Evolutionary conservation across 2,888 invertebrate genomes (phyloP).

Genomic region (Pocota personata): DNA sequence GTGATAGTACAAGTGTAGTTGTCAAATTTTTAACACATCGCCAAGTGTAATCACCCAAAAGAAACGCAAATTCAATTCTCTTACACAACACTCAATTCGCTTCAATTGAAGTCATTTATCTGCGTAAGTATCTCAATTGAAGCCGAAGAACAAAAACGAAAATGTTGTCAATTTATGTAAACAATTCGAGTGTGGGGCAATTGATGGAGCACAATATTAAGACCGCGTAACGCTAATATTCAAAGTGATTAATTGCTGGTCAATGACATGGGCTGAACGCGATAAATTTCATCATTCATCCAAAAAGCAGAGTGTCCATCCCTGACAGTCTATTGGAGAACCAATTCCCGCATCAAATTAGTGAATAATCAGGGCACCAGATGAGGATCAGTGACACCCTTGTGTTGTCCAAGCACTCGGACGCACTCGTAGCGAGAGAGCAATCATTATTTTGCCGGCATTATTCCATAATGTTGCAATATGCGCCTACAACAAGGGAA

Average conservation of each 20-base stretch:
- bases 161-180: slow-evolving; percentile 15
- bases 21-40: too few species aligned
- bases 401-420: background rate
- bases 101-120: slow-evolving; percentile 60
- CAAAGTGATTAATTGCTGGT: slow-evolving; percentile 55
- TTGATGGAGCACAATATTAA: background rate
- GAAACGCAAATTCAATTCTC: background rate
- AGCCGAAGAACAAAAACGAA: slow-evolving; percentile 23
- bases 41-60: background rate
- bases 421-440: background rate
- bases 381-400: slow-evolving; percentile 29
- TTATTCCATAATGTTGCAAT: background rate
- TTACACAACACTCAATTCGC: slow-evolving; percentile 51
- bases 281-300: slow-evolving; percentile 9
- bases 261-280: slow-evolving; percentile 37
- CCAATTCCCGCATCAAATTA: slow-evolving; percentile 32
- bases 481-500: background rate
- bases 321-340: slow-evolving; percentile 1
- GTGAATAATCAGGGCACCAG: slow-evolving; percentile 15
- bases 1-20: too few species aligned
- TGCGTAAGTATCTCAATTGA: slow-evolving; percentile 63
- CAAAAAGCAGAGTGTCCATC: background rate
- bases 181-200: slow-evolving; percentile 27
- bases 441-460: slow-evolving; percentile 18
- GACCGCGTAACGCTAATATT: slow-evolving; percentile 3